Base-by-base conservation (phyloP, 2,888 invertebrate species). In the Cephalotes varians region DNA sequence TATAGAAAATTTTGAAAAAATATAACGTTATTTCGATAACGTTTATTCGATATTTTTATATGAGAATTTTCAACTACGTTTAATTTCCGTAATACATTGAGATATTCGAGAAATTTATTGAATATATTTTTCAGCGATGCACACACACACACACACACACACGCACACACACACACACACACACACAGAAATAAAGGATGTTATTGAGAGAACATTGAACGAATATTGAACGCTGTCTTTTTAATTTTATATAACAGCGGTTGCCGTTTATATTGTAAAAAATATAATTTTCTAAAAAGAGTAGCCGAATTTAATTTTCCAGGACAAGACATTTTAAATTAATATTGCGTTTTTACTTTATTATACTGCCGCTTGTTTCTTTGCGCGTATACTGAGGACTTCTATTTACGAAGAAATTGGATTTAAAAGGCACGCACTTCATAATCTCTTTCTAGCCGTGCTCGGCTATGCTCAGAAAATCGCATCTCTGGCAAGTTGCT, bases 391-490 rank as follows among this genome's bases (percentile, higher is more conserved):
- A 56, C 18, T 9, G 62, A 60, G 40, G 31, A 67, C 34, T 18
- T 79, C 34, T 56, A 79, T 79, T 79, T 79, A 56, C 56, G 18
- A 79, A 79, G 56, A 79, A 69, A 79, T 69, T 79, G 44, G 7
- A 79, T 79, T 79, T 67, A 79, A 79, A 69, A 44, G 56, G 44
- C 34, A 77, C 56, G 56, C 56, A 67, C 44, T 31, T 77, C 69
- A 56, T 77, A 69, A 69, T 40, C 31, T 77, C 44, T 49, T 77
- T 56, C 44, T 44, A 18, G 44, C 44, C 34, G 12, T 25, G 64
- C 74, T 67, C 10, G 56, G 72, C 67, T 80, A 80, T 47, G 28
- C 49, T 44, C 47, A 31, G 81, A 67, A 85, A 83, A 67, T 72
- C 72, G 44, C 60, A 47, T 84, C 64, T 74, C 58, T 37, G 31